Evolutionary conservation across 2,888 invertebrate species (phyloP), one percentile per base, ranked within the genome.

Genomic region (Yponomeuta cagnagella): DNA sequence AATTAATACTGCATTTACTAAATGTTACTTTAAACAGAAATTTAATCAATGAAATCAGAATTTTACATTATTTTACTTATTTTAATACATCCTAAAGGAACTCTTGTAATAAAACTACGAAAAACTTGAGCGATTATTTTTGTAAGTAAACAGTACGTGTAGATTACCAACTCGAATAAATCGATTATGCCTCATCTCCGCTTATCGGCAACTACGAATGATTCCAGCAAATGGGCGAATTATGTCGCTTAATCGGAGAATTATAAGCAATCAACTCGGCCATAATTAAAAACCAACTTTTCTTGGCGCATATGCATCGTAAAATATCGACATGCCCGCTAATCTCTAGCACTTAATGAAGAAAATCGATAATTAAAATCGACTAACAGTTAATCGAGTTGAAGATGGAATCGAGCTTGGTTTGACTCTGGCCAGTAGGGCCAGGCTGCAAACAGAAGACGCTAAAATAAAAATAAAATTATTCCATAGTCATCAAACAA

Each of bases 321-420:
- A 84, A 88, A 86, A 79, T 72, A 81, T 79, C 88, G 85, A 91
- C 91, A 91, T 84, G 90, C 81, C 78, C 82, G 91, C 87, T 88
- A 91, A 91, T 90, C 90, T 87, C 80, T 82, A 84, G 84, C 88
- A 88, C 82, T 86, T 90, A 90, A 91, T 90, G 90, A 90, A 86
- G 80, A 84, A 85, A 86, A 86, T 80, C 86, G 82, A 84, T 89
- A 89, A 90, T 90, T 89, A 89, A 88, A 87, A 86, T 80, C 83
- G 85, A 82, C 82, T 82, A 77, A 78, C 77, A 83, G 84, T 88
- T 88, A 90, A 90, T 90, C 88, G 89, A 88, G 84, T 87, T 88
- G 89, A 87, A 90, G 90, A 91, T 91, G 85, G 87, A 86, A 90
- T 85, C 82, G 72, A 64, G 48, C 65, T 70, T 70, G 48, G 64